Evolutionary conservation across 2,888 invertebrate genomes (phyloP).

Genomic region (Pterostichus madidus): DNA sequence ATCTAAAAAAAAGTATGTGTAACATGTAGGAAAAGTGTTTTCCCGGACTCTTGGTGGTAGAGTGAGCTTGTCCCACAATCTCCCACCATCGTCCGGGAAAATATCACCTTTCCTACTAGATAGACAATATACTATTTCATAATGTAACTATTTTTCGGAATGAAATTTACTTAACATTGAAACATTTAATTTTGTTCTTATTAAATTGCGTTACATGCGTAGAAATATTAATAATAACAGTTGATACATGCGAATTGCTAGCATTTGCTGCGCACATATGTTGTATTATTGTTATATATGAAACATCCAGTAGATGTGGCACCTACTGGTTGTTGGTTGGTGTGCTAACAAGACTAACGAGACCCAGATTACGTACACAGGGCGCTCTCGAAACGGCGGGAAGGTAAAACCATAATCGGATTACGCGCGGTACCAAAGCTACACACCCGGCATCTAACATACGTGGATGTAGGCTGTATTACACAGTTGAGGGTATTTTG

Average conservation of each 20-base stretch:
- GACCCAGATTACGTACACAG: conserved; percentile 57
- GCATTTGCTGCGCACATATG: conserved; percentile 25
- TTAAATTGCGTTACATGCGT: too few species aligned
- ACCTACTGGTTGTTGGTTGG: conserved; percentile 35
- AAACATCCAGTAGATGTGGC: conserved; percentile 35
- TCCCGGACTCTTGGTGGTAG: too few species aligned
- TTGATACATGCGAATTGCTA: background rate
- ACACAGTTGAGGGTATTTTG: background rate
- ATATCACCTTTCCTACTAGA: too few species aligned
- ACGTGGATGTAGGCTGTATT: conserved; percentile 9
- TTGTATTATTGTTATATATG: background rate
- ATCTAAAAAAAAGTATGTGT: too few species aligned
- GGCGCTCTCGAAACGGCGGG: conserved; percentile 64
- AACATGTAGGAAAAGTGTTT: too few species aligned
- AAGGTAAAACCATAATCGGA: conserved; percentile 64
- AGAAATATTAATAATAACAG: too few species aligned
- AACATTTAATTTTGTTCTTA: too few species aligned
- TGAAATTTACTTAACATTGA: too few species aligned
- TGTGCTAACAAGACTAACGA: conserved; percentile 54
- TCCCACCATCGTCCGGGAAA: too few species aligned
- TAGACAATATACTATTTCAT: too few species aligned
- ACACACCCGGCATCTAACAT: conserved; percentile 61
- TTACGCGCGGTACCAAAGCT: conserved; percentile 54
- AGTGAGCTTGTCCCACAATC: too few species aligned
- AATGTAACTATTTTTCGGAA: too few species aligned